Percentiles rank a stretch among this genome's conserved stretches.
These are phyloP conservation scores for Oceanodroma tethys DNA, from an alignment of 2,113 vertebrate genomes.

Conservation along the genomic window DNA sequence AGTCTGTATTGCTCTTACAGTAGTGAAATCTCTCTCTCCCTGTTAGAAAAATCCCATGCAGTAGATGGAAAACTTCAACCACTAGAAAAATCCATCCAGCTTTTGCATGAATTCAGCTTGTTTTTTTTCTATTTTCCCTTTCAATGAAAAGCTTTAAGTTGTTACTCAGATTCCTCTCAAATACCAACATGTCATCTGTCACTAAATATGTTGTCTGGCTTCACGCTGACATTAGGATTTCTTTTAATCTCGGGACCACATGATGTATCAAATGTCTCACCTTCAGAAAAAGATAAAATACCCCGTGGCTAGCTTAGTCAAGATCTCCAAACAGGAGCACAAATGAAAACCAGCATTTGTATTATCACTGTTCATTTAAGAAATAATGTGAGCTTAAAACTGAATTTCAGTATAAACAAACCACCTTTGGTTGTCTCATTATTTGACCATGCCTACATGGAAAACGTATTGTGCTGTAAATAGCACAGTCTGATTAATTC, in stretches of 20 bases:
- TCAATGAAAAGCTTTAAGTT: neutral
- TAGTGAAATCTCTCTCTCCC: neutral
- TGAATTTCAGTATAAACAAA: neutral
- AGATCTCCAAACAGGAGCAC: neutral
- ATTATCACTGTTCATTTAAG: neutral
- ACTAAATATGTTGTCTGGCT: neutral
- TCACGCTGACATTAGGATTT: neutral
- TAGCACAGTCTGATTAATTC: neutral
- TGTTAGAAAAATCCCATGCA: neutral
- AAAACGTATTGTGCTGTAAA: neutral
- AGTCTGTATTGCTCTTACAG: neutral
- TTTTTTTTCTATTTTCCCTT: neutral
- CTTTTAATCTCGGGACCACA: neutral
- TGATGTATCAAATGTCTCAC: neutral
- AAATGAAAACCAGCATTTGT: neutral
- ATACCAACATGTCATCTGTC: neutral
- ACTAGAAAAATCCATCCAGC: neutral
- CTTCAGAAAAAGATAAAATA: neutral
- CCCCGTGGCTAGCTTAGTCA: neutral
- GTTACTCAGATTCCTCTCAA: neutral
- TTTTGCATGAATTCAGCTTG: neutral
- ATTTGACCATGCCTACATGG: neutral
- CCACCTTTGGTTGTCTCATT: neutral
- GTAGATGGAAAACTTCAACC: neutral
- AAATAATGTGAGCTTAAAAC: neutral